Conservation (phyloP, 2,797 vertebrate genomes). For the Austrolebias charrua region DNA sequence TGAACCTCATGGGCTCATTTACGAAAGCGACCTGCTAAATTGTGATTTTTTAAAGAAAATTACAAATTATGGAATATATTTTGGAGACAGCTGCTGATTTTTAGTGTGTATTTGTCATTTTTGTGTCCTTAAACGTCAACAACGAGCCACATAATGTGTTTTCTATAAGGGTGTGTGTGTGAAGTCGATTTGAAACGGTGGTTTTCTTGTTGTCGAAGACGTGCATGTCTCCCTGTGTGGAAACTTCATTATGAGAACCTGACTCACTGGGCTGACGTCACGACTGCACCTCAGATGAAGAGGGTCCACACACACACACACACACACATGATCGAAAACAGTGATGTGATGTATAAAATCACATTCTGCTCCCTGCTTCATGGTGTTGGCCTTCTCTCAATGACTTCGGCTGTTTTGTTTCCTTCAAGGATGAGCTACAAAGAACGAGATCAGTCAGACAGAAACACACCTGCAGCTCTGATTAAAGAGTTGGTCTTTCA, state of each 20-base stretch:
- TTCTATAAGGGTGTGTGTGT: slow-evolving; percentile 22
- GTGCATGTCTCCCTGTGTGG: slow-evolving; percentile 41
- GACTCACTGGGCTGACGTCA: slow-evolving; percentile 54
- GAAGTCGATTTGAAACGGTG: slow-evolving; percentile 48
- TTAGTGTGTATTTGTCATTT: neutral
- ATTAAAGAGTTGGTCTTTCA: neutral
- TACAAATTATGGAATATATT: no score
- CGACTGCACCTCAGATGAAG: slow-evolving; percentile 12
- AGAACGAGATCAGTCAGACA: neutral
- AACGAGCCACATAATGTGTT: neutral
- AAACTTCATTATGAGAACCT: slow-evolving; percentile 60
- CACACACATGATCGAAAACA: neutral
- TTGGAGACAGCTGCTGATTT: neutral
- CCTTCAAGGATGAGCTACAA: slow-evolving; percentile 11
- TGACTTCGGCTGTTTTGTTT: neutral
- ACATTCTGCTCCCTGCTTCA: slow-evolving; percentile 1
- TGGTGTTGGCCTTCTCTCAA: neutral
- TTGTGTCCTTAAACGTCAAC: slow-evolving; percentile 34
- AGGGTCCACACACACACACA: slow-evolving; percentile 15
- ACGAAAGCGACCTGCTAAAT: no score
- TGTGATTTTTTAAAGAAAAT: neutral
- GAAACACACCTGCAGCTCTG: neutral
- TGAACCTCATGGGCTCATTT: no score
- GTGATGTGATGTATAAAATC: slow-evolving; percentile 15
- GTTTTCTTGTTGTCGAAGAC: slow-evolving; percentile 35